phyloP scores from a whole-genome alignment of 2,888 invertebrate genomes.

The Brachyopa scutellaris region DNA sequence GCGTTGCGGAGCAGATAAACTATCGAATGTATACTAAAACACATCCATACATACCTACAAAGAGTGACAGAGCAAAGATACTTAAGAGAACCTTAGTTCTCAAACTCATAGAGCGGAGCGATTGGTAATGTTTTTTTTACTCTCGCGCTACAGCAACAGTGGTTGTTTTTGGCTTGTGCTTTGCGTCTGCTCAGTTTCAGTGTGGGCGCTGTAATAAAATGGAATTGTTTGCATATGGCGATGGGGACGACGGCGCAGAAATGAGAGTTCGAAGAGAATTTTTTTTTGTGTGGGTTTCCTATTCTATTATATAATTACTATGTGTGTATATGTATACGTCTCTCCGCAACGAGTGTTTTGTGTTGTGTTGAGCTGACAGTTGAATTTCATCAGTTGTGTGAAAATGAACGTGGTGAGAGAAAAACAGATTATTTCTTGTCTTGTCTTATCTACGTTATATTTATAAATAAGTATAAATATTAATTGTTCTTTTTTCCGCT shows the following conservation, averaged over 20 bases:
- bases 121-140: background rate
- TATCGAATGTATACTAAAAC: too few species aligned
- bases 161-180: constrained; percentile 4
- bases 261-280: constrained; percentile 48
- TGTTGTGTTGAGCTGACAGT: constrained; percentile 10
- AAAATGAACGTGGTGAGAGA: constrained; percentile 53
- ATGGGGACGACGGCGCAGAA: constrained; percentile 58
- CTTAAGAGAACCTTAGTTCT: constrained; percentile 58
- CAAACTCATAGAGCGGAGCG: too few species aligned
- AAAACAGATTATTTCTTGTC: background rate
- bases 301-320: too few species aligned
- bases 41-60: too few species aligned
- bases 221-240: too few species aligned
- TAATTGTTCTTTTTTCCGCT: constrained; percentile 1
- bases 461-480: too few species aligned
- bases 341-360: constrained; percentile 60
- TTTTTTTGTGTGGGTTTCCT: background rate
- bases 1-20: constrained; percentile 52
- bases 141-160: background rate
- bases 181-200: constrained; percentile 49
- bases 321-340: background rate
- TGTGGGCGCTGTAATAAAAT: too few species aligned
- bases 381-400: constrained; percentile 35
- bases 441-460: background rate
- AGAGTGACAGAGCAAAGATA: too few species aligned